These are phyloP conservation scores for Carpatolechia fugitivella DNA, from an alignment of 2,888 invertebrate genomes.

Conservation along the genomic window DNA sequence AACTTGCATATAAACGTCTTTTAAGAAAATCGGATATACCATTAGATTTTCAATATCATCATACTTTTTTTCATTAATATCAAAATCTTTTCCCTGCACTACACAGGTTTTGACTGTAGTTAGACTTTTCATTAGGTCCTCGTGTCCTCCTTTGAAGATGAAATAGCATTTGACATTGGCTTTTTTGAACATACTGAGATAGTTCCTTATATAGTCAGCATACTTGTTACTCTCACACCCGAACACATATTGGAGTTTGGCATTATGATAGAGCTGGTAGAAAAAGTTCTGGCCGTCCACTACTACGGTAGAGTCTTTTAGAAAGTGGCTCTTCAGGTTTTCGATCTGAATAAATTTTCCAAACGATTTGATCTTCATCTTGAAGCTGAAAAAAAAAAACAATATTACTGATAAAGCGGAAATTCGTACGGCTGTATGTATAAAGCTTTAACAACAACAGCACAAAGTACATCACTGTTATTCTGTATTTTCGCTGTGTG, in stretches of 20 bases:
- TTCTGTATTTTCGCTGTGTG: no score
- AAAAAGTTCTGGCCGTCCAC: constrained; percentile 44
- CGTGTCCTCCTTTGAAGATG: constrained; percentile 42
- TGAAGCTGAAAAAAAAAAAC: constrained; percentile 2
- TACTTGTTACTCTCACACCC: constrained; percentile 42
- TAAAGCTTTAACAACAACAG: no score
- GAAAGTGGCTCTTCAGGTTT: constrained; percentile 4
- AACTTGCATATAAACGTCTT: constrained; percentile 33
- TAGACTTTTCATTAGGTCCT: not conserved
- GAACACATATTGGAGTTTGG: constrained; percentile 24
- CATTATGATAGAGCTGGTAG: constrained; percentile 28
- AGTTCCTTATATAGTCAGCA: constrained; percentile 30
- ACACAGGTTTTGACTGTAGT: not conserved
- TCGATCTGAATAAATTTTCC: not conserved
- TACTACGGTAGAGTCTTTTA: constrained; percentile 37
- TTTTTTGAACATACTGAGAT: constrained; percentile 33
- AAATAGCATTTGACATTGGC: constrained; percentile 41
- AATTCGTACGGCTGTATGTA: no score
- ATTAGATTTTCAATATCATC: not conserved
- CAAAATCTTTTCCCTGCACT: not conserved
- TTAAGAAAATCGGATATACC: constrained; percentile 31
- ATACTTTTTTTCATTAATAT: not conserved
- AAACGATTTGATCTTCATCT: constrained; percentile 24
- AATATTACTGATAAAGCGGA: no score
- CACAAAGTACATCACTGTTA: no score